phyloP scores from a whole-genome alignment of 2,113 vertebrate species.

The Vidua macroura region DNA sequence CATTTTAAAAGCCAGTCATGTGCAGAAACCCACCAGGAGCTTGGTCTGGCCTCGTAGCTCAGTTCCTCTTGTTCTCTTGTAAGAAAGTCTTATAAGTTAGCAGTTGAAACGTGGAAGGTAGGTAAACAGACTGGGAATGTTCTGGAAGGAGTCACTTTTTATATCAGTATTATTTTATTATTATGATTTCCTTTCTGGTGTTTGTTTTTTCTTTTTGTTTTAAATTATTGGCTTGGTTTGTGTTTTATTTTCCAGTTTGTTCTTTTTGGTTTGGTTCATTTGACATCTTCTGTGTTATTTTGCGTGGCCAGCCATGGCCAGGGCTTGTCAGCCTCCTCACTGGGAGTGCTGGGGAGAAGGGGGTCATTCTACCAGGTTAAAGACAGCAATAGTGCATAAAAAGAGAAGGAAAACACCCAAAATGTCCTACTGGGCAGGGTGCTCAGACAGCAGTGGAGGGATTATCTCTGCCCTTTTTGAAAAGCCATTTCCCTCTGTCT shows the following conservation, averaged over 20 bases:
- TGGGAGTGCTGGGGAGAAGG: not conserved
- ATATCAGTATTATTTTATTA: conserved; percentile 64
- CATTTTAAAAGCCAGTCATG: not conserved
- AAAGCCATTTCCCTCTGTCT: not conserved
- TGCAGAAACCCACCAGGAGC: conserved; percentile 70
- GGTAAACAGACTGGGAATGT: conserved; percentile 81
- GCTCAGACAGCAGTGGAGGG: not conserved
- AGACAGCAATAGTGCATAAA: not conserved
- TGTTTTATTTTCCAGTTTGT: conserved; percentile 38
- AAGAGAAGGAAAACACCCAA: not conserved
- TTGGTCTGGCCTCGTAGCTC: conserved; percentile 67
- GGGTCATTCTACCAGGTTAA: not conserved
- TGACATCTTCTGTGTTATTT: not conserved
- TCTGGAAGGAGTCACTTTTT: conserved; percentile 73
- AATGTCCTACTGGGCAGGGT: not conserved
- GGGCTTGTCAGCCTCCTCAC: not conserved
- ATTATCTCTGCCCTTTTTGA: not conserved
- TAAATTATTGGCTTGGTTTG: not conserved
- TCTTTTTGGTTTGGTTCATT: conserved; percentile 43
- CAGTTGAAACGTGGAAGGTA: conserved; percentile 91
- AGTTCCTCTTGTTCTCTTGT: conserved; percentile 70
- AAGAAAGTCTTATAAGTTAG: conserved; percentile 93
- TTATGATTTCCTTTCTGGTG: conserved; percentile 57
- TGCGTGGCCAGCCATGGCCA: conserved; percentile 26
- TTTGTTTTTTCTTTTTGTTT: not conserved